These are phyloP conservation scores for Rhopalosiphum nymphaeae DNA, from an alignment of 2,888 invertebrate species.

Conservation along the genomic window DNA sequence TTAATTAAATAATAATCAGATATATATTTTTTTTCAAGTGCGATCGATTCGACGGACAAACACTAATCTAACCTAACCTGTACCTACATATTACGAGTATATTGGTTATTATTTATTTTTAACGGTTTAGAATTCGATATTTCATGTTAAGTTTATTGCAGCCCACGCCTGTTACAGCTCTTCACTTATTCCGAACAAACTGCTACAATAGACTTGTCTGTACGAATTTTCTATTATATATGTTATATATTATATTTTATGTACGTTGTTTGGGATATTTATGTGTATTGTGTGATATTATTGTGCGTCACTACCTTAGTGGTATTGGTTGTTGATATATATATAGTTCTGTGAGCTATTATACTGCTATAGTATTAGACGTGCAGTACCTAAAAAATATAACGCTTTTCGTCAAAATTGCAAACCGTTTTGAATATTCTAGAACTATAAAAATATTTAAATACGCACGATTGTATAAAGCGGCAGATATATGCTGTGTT, in stretches of 20 bases:
- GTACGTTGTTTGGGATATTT: background rate
- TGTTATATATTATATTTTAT: too few species aligned
- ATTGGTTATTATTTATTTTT: background rate
- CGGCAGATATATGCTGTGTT: background rate
- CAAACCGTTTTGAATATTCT: background rate
- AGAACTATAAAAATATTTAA: background rate
- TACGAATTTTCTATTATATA: background rate
- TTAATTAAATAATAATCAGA: background rate
- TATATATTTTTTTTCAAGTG: background rate
- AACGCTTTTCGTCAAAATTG: background rate
- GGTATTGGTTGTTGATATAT: background rate
- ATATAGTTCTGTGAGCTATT: background rate
- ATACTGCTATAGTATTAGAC: background rate
- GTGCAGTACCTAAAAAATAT: background rate
- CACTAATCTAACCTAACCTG: background rate
- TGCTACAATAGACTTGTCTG: background rate
- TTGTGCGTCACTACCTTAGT: background rate
- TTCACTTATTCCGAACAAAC: background rate
- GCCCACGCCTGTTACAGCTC: background rate
- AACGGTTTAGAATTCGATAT: background rate
- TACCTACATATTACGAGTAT: too few species aligned
- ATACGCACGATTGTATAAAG: background rate
- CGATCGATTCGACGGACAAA: background rate
- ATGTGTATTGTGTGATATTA: background rate
- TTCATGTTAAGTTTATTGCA: background rate